Percentiles rank a stretch among this genome's conserved stretches.
phyloP scores from a whole-genome alignment of 2,797 vertebrate species.

The Notolepis coatsorum region DNA sequence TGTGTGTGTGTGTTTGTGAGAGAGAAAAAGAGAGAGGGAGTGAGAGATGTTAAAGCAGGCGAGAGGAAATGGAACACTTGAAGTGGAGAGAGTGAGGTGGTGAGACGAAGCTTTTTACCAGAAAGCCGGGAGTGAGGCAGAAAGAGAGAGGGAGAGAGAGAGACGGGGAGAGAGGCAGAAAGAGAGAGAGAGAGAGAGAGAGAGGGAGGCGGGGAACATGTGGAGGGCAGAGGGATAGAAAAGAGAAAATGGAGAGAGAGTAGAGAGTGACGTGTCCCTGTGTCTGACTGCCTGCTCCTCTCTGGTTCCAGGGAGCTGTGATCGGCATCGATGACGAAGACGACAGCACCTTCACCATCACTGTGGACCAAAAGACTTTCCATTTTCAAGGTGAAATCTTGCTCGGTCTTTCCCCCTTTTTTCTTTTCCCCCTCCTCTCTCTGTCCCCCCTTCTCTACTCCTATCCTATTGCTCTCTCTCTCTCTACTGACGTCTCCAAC shows the following conservation, averaged over 20 bases:
- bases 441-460: too few relatives aligned
- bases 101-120: conserved; percentile 12
- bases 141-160: conserved; percentile 69
- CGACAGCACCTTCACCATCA: conserved; percentile 99
- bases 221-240: conserved; percentile 77
- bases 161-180: conserved; percentile 62
- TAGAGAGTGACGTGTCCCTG: conserved; percentile 90
- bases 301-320: conserved; percentile 95
- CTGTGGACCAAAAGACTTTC: conserved; percentile 99
- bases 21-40: conserved; percentile 73
- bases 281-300: conserved; percentile 81
- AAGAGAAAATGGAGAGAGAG: conserved; percentile 79
- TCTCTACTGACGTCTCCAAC: conserved; percentile 24
- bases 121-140: conserved; percentile 40
- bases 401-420: conserved; percentile 36
- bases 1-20: conserved; percentile 41
- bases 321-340: conserved; percentile 99
- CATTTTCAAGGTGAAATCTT: conserved; percentile 98
- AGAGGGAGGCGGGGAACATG: conserved; percentile 75
- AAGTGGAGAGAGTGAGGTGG: conserved; percentile 40
- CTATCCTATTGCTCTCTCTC: conserved; percentile 6
- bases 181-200: conserved; percentile 68
- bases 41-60: too few relatives aligned
- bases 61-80: too few relatives aligned
- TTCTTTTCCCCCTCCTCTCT: too few relatives aligned